Percentiles rank a stretch among this genome's conserved stretches.
phyloP scores from a whole-genome alignment of 2,797 vertebrate species.

The Gymnothorax reevesii region DNA sequence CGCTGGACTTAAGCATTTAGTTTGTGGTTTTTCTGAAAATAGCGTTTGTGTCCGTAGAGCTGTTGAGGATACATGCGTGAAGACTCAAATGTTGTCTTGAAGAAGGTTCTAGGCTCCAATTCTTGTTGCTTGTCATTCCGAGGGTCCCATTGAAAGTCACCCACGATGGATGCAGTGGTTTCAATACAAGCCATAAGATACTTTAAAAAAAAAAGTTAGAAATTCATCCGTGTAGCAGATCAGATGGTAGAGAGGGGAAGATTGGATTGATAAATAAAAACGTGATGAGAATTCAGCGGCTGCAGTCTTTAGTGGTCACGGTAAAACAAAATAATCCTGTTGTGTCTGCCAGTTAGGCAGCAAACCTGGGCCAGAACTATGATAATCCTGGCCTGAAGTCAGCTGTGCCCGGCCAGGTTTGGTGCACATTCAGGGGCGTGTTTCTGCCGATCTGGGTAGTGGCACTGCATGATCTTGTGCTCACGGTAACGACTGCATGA shows the following conservation, averaged over 20 bases:
- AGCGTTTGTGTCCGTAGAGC: constrained; percentile 23
- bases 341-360: too few relatives aligned
- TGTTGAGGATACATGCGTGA: not conserved
- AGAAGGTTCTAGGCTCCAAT: not conserved
- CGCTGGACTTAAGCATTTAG: not conserved
- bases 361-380: too few relatives aligned
- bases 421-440: too few relatives aligned
- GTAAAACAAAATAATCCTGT: too few relatives aligned
- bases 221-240: not conserved
- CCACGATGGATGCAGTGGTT: not conserved
- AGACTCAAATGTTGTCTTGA: not conserved
- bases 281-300: not conserved
- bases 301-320: not conserved
- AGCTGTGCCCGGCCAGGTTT: too few relatives aligned
- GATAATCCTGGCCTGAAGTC: too few relatives aligned
- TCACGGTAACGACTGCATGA: too few relatives aligned
- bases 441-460: not conserved
- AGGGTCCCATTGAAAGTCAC: not conserved
- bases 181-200: not conserved
- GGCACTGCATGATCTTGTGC: too few relatives aligned
- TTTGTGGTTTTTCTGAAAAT: constrained; percentile 6
- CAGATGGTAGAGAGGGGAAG: not conserved
- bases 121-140: not conserved
- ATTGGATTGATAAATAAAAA: not conserved
- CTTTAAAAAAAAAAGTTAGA: not conserved